A percentile compares a stretch with the other conserved stretches of the same genome.
These are phyloP conservation scores for Polyploca ridens DNA, from an alignment of 2,888 invertebrate species.

Conservation along the genomic window DNA sequence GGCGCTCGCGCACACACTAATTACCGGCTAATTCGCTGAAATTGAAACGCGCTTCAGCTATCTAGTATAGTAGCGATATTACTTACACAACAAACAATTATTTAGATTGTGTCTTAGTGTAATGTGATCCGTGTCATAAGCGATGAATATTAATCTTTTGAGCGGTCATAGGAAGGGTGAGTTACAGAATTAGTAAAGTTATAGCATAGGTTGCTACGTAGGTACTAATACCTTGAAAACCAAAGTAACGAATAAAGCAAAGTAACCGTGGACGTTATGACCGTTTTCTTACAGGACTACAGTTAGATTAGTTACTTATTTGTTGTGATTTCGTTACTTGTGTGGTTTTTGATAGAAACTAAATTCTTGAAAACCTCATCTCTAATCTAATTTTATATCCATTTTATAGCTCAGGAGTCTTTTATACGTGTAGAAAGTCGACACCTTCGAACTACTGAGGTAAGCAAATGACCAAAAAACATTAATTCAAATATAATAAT, in stretches of 20 bases:
- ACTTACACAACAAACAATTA: not conserved
- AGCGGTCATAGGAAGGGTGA: not conserved
- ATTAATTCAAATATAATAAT: not conserved
- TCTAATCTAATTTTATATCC: too few relatives aligned
- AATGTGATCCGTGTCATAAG: slow-evolving; percentile 3
- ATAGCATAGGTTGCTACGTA: too few relatives aligned
- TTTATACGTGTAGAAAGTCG: not conserved
- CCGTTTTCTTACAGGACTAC: too few relatives aligned
- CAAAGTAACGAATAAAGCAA: too few relatives aligned
- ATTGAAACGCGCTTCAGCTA: slow-evolving; percentile 31
- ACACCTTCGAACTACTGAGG: not conserved
- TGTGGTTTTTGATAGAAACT: too few relatives aligned
- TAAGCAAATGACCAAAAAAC: not conserved
- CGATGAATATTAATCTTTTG: slow-evolving; percentile 1
- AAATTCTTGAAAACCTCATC: too few relatives aligned
- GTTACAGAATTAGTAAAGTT: not conserved
- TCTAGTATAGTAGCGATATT: not conserved
- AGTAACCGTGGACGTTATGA: too few relatives aligned
- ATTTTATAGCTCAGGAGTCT: not conserved
- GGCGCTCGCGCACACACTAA: slow-evolving; percentile 20
- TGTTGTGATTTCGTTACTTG: too few relatives aligned
- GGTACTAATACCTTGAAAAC: too few relatives aligned
- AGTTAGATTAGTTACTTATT: too few relatives aligned
- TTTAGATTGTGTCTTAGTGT: not conserved
- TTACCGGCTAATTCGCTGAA: slow-evolving; percentile 24